These are phyloP conservation scores for Plecotus auritus DNA, from an alignment of 2,113 vertebrate species.

Conservation along the genomic window DNA sequence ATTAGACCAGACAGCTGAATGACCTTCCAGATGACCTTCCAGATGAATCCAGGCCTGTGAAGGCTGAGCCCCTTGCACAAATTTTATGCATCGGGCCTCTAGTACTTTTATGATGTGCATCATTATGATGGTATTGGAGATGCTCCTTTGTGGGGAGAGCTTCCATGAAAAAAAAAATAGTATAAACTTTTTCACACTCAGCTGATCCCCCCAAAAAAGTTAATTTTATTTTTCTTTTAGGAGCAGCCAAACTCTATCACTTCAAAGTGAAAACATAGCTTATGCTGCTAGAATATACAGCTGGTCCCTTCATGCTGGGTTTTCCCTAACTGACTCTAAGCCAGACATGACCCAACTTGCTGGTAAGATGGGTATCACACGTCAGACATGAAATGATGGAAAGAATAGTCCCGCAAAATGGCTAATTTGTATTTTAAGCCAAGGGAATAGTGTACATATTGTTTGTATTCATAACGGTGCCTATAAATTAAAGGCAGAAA, in stretches of 20 bases:
- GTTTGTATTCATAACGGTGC: not conserved
- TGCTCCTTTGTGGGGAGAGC: conserved; percentile 14
- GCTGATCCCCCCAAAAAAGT: not conserved
- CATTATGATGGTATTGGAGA: not conserved
- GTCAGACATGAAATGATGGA: conserved; percentile 23
- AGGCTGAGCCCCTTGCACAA: too few relatives aligned
- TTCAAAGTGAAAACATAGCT: not conserved
- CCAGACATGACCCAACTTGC: not conserved
- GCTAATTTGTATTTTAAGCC: not conserved
- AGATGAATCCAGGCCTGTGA: too few relatives aligned
- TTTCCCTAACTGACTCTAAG: not conserved
- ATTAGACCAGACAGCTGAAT: too few relatives aligned
- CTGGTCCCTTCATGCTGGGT: not conserved
- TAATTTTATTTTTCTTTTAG: not conserved
- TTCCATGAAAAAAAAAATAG: not conserved
- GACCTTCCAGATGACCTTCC: too few relatives aligned
- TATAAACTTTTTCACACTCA: not conserved
- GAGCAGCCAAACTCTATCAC: not conserved
- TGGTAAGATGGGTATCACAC: not conserved
- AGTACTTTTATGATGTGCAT: not conserved
- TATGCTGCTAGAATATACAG: not conserved
- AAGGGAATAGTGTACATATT: not conserved
- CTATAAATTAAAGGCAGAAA: conserved; percentile 19
- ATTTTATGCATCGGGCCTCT: too few relatives aligned
- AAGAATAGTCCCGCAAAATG: not conserved